Base-by-base conservation (phyloP, 2,888 invertebrate genomes). In the Hemistola chrysoprasaria region DNA sequence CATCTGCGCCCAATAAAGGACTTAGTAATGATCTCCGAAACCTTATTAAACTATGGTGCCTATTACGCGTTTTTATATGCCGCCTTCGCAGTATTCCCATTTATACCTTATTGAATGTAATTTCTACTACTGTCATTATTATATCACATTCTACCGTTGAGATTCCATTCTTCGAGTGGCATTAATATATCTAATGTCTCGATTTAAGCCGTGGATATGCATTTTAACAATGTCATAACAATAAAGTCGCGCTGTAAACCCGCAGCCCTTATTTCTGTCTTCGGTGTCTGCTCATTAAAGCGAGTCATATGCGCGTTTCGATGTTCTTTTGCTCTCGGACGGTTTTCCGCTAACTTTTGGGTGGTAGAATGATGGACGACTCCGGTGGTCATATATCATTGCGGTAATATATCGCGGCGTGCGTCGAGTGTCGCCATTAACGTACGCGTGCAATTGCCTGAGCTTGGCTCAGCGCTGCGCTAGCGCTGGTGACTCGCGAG, bases 401-500 rank as follows among this genome's bases (percentile, higher is more conserved):
- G 78, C 67, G 63, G 84, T 78, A 83, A 84, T 87, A 87, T 86
- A 85, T 86, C 76, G 79, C 75, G 63, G 65, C 59, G 79, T 85
- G 79, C 83, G 87, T 59, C 75, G 87, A 87, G 83, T 86, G 87
- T 87, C 86, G 83, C 86, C 86, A 86, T 87, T 87, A 86, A 80
- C 87, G 85, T 85, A 75, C 75, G 79, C 76, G 74, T 64, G 80
- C 81, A 82, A 85, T 83, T 73, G 82, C 72, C 72, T 72, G 75
- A 73, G 71, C 70, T 57, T 62, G 53, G 48, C 47, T 53, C 57
- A 64, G 47, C 53, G 49, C 53, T 42, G 31, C n/a, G 31, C 32
- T 28, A 36, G 25, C 33, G 23, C 21, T 16, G 16, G 2, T 16
- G 16, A 16, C 16, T 16, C 16, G 16, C 4, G 10, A 24, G 16